Evolutionary conservation across 2,888 invertebrate genomes (phyloP).

Genomic region (Melieria picta): DNA sequence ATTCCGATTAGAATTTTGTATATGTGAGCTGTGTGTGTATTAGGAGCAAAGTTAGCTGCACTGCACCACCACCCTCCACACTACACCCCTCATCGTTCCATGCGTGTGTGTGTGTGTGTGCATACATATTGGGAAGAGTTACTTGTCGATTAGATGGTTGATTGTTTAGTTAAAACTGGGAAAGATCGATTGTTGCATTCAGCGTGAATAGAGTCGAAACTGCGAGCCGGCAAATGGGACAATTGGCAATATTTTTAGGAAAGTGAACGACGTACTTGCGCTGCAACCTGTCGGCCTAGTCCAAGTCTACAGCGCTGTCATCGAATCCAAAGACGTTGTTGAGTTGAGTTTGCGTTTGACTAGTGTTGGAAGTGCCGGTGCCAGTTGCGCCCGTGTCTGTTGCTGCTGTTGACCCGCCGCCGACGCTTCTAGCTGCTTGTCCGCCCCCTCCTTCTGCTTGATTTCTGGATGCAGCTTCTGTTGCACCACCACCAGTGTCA

Average conservation of each 20-base stretch:
- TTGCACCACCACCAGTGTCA: conserved; percentile 22
- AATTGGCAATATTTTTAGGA: no score
- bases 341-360: conserved; percentile 47
- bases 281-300: conserved; percentile 46
- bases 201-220: no score
- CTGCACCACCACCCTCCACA: no score
- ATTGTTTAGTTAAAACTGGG: background rate
- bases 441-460: conserved; percentile 3
- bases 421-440: conserved; percentile 19
- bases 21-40: no score
- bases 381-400: conserved; percentile 34
- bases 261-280: background rate
- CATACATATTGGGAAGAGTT: background rate
- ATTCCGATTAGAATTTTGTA: no score
- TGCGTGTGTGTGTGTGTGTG: background rate
- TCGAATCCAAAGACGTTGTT: conserved; percentile 62
- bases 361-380: conserved; percentile 36
- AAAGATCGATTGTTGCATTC: background rate
- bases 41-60: no score
- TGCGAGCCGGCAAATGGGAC: no score
- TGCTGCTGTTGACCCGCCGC: conserved; percentile 38
- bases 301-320: conserved; percentile 63
- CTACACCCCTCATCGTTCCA: background rate
- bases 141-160: background rate
- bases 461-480: conserved; percentile 15